Conservation (phyloP, 2,797 vertebrate genomes). For the Danio choprae region DNA sequence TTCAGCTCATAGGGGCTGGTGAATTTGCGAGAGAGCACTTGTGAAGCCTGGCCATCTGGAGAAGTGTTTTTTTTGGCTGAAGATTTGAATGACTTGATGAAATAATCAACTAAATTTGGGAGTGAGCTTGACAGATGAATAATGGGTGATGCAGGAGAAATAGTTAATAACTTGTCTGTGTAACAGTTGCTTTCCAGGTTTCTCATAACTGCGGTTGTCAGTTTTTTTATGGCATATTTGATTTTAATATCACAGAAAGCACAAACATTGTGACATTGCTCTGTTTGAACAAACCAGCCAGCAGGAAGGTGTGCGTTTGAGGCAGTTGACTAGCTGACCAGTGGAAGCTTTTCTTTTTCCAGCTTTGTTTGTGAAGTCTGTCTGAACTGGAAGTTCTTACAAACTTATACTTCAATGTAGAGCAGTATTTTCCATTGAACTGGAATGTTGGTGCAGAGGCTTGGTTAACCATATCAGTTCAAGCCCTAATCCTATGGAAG, state of each 20-base stretch:
- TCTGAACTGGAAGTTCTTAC: too few species aligned
- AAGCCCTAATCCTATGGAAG: too few species aligned
- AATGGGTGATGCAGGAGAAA: not conserved
- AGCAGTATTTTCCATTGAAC: too few species aligned
- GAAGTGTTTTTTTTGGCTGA: not conserved
- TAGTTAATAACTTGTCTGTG: not conserved
- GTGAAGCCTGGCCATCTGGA: not conserved
- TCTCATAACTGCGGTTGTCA: not conserved
- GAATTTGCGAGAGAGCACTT: slow-evolving; percentile 7
- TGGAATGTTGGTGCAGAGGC: too few species aligned
- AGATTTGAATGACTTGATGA: not conserved
- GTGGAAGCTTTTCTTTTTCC: too few species aligned
- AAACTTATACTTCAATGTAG: too few species aligned
- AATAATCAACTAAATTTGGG: slow-evolving; percentile 19
- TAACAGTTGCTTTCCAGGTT: not conserved
- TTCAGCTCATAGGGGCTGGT: slow-evolving; percentile 18
- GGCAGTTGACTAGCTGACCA: not conserved
- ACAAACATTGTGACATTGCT: not conserved
- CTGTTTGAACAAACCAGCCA: not conserved
- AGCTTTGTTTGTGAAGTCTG: too few species aligned
- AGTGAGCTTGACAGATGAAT: not conserved
- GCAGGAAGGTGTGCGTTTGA: not conserved
- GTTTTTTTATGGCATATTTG: not conserved
- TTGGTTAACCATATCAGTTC: too few species aligned
- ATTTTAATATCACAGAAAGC: not conserved